Percentiles rank a stretch among this genome's conserved stretches.
phyloP scores from a whole-genome alignment of 2,797 vertebrate species.

The Podarcis lilfordi region DNA sequence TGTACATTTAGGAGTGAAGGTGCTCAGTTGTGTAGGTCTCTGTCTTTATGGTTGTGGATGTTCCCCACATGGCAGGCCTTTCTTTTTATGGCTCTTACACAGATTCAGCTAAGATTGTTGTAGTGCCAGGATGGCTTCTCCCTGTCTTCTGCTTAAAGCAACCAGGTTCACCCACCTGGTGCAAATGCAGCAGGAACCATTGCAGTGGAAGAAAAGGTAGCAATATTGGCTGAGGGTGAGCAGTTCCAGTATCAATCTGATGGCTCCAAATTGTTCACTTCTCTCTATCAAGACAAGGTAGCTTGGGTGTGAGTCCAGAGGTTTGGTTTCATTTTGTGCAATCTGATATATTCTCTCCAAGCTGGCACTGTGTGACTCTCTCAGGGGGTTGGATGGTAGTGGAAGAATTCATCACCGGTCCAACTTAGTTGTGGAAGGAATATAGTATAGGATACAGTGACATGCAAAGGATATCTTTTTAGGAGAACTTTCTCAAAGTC shows the following conservation, averaged over 20 bases:
- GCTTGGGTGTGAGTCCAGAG: not conserved
- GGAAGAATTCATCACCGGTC: not conserved
- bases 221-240: not conserved
- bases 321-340: not conserved
- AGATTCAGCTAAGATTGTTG: not conserved
- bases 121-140: not conserved
- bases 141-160: not conserved
- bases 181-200: not conserved
- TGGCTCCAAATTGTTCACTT: not conserved
- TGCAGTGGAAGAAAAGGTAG: not conserved
- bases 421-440: not conserved
- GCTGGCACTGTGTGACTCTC: not conserved
- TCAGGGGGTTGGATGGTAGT: not conserved
- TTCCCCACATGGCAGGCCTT: not conserved
- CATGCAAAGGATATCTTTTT: too few relatives aligned
- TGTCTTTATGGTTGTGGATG: not conserved
- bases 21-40: not conserved
- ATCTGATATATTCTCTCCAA: not conserved
- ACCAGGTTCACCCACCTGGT: not conserved
- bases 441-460: not conserved
- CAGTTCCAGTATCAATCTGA: not conserved
- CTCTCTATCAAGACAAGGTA: not conserved
- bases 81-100: not conserved
- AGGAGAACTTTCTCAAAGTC: not conserved
- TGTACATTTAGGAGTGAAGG: not conserved